Percentiles rank a stretch among this genome's conserved stretches.
These are phyloP conservation scores for Teleiodes luculella DNA, from an alignment of 2,888 invertebrate genomes.

Conservation along the genomic window DNA sequence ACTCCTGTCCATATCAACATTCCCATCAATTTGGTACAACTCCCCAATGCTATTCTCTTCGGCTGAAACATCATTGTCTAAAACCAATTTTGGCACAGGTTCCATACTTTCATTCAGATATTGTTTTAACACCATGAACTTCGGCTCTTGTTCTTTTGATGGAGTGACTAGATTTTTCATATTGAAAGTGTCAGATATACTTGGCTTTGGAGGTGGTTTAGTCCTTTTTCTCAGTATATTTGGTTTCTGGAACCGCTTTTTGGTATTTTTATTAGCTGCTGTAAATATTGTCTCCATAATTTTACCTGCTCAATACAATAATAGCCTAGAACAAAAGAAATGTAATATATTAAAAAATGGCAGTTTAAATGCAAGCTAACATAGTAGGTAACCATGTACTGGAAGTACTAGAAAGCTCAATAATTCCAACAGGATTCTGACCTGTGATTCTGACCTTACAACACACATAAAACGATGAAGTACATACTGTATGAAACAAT, in stretches of 20 bases:
- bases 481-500: no score
- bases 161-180: constrained; percentile 25
- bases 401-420: no score
- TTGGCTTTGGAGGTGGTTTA: constrained; percentile 33
- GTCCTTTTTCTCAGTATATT: constrained; percentile 62
- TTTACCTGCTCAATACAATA: background rate
- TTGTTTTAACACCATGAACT: background rate
- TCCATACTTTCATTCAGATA: background rate
- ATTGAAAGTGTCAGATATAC: constrained; percentile 34
- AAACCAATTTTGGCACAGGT: background rate
- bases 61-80: background rate
- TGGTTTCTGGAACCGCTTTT: constrained; percentile 62
- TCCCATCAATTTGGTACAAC: constrained; percentile 25
- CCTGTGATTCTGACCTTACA: no score
- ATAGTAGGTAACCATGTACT: no score
- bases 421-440: no score
- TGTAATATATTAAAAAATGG: no score
- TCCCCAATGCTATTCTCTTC: background rate
- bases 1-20: constrained; percentile 13
- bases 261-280: constrained; percentile 49
- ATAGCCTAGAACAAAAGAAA: background rate
- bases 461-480: no score
- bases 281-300: constrained; percentile 51
- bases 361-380: no score
- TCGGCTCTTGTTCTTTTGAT: constrained; percentile 20